A percentile compares a stretch with the other conserved stretches of the same genome.
Evolutionary conservation across 2,113 vertebrate species (phyloP).

Genomic region (Calidris pygmaea): DNA sequence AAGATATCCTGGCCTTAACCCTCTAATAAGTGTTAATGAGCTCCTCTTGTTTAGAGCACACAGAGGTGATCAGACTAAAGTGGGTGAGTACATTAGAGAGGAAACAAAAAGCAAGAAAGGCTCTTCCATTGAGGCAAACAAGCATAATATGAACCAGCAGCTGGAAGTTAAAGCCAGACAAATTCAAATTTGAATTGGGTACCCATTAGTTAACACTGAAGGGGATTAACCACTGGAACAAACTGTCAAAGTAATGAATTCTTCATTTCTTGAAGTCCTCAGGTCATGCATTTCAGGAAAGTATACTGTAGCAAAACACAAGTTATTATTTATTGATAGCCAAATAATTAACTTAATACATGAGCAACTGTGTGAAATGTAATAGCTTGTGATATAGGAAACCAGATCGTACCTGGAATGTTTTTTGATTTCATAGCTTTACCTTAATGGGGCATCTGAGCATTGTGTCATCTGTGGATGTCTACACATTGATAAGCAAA

Average conservation of each 20-base stretch:
- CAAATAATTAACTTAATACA: slow-evolving; percentile 22
- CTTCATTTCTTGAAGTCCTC: background rate
- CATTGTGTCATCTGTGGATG: background rate
- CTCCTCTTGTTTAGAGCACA: background rate
- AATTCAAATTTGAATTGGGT: background rate
- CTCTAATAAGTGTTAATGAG: background rate
- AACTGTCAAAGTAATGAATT: background rate
- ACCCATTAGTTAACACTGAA: background rate
- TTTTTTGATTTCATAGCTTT: background rate
- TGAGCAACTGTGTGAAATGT: background rate
- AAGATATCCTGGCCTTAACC: background rate
- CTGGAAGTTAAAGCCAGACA: background rate
- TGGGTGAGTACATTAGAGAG: background rate
- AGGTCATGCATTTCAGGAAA: slow-evolving; percentile 4
- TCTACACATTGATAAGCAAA: background rate
- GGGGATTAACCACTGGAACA: background rate
- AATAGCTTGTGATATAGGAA: background rate
- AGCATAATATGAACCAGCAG: background rate
- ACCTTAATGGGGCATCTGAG: background rate
- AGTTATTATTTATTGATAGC: background rate
- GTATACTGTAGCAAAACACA: background rate
- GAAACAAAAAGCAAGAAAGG: background rate
- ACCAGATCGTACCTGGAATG: background rate
- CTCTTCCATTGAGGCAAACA: background rate
- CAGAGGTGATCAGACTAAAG: background rate